Evolutionary conservation across 1,140 invertebrate species (phyloP).

Genomic region (Euglossa dilemma): DNA sequence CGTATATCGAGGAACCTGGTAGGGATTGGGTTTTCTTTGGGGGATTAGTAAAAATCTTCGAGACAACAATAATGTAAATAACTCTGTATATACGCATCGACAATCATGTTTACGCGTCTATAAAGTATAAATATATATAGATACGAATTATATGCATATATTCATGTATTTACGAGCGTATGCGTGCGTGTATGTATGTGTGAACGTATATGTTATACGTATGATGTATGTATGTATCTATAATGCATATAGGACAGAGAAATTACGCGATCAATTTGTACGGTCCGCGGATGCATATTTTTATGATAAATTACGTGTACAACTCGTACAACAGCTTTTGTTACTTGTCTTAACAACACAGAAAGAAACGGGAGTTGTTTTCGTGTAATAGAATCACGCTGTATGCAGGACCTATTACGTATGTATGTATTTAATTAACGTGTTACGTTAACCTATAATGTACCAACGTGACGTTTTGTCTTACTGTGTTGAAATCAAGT

Average conservation of each 20-base stretch:
- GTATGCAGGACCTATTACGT: constrained; percentile 69
- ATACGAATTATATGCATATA: constrained; percentile 51
- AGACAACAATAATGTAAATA: constrained; percentile 69
- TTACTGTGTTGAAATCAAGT: constrained; percentile 74
- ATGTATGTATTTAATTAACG: constrained; percentile 78
- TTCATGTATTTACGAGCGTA: constrained; percentile 24
- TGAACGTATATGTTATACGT: neutral
- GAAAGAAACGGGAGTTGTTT: neutral
- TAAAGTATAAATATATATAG: constrained; percentile 43
- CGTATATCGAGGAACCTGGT: constrained; percentile 37
- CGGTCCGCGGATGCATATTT: constrained; percentile 3
- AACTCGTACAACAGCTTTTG: constrained; percentile 6
- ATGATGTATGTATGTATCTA: constrained; percentile 48
- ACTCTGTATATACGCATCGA: constrained; percentile 75
- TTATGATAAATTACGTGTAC: neutral
- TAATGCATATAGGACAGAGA: neutral
- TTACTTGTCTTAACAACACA: neutral
- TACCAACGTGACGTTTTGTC: constrained; percentile 69
- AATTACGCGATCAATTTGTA: constrained; percentile 20
- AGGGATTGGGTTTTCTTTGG: constrained; percentile 21
- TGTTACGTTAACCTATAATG: constrained; percentile 78
- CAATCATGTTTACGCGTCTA: constrained; percentile 72
- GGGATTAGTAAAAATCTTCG: constrained; percentile 55
- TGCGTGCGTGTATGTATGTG: constrained; percentile 37
- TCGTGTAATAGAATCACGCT: neutral